phyloP scores from a whole-genome alignment of 2,797 vertebrate species.

The Enteromius anoplus region DNA sequence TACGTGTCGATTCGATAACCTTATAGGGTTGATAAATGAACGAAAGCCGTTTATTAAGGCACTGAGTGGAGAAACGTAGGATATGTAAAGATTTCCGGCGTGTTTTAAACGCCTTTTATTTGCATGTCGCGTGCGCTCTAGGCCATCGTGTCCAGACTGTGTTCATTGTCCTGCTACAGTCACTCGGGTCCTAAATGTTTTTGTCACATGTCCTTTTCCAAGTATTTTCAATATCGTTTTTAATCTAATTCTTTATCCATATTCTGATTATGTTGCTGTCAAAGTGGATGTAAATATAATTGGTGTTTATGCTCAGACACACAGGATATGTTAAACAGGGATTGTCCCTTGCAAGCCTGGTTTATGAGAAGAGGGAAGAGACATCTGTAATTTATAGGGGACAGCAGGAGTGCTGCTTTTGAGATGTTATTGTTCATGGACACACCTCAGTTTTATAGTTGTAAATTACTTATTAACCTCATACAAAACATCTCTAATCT shows the following conservation, averaged over 20 bases:
- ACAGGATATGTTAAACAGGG: constrained; percentile 18
- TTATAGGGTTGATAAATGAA: neutral
- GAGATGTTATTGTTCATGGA: neutral
- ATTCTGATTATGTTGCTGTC: neutral
- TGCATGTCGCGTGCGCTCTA: constrained; percentile 13
- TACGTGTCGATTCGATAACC: neutral
- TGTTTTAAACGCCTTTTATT: constrained; percentile 3
- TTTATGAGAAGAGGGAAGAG: neutral
- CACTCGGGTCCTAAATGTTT: neutral
- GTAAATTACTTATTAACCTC: neutral
- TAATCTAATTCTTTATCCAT: neutral
- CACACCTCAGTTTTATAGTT: neutral
- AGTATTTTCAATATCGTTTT: neutral
- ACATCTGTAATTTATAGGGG: neutral
- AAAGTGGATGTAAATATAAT: constrained; percentile 6
- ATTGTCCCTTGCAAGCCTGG: neutral
- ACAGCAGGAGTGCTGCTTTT: neutral
- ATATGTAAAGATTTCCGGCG: neutral
- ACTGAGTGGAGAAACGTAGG: neutral
- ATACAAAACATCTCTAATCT: neutral
- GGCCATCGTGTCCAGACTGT: constrained; percentile 14
- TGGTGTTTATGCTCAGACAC: constrained; percentile 30
- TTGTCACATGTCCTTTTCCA: constrained; percentile 6
- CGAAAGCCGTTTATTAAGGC: neutral
- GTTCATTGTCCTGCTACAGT: constrained; percentile 31